These are phyloP conservation scores for Drosophila subquinaria DNA, from an alignment of 2,888 invertebrate species.

Conservation along the genomic window DNA sequence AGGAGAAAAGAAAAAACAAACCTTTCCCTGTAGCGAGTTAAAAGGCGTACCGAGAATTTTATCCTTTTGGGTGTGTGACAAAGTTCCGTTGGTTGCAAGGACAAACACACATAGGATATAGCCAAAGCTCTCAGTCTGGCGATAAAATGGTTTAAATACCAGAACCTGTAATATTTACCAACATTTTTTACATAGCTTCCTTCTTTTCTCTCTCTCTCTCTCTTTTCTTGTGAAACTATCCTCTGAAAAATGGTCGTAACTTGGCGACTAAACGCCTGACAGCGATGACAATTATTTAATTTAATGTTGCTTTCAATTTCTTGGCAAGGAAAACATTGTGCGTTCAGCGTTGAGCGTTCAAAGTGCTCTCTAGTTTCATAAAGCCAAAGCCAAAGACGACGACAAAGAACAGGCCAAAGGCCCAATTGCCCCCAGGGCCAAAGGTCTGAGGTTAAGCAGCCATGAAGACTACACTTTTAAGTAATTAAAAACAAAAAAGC, in stretches of 20 bases:
- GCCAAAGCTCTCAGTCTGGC: constrained; percentile 3
- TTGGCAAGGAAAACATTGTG: constrained; percentile 17
- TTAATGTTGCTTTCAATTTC: constrained; percentile 60
- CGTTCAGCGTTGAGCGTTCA: constrained; percentile 19
- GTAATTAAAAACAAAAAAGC: constrained; percentile 67
- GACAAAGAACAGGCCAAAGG: constrained; percentile 34
- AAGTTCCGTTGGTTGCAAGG: constrained; percentile 12
- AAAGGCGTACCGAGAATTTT: constrained; percentile 19
- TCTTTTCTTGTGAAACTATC: constrained; percentile 61
- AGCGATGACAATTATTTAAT: constrained; percentile 75
- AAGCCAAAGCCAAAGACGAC: constrained; percentile 26
- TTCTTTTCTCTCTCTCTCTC: constrained; percentile 1
- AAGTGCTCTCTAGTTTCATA: constrained; percentile 48
- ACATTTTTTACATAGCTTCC: constrained; percentile 57
- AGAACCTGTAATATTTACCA: constrained; percentile 58
- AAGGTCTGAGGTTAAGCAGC: constrained; percentile 73
- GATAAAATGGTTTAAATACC: constrained; percentile 17
- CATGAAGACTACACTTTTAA: constrained; percentile 69
- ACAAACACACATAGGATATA: constrained; percentile 17
- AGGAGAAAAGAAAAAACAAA: constrained; percentile 4
- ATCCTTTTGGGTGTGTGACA: constrained; percentile 12
- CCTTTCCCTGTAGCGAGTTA: constrained; percentile 7
- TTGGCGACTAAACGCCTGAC: constrained; percentile 44
- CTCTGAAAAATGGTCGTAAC: constrained; percentile 45
- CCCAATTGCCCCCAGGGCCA: constrained; percentile 45